Conservation (phyloP, 2,888 invertebrate species). For the Rhingia campestris region DNA sequence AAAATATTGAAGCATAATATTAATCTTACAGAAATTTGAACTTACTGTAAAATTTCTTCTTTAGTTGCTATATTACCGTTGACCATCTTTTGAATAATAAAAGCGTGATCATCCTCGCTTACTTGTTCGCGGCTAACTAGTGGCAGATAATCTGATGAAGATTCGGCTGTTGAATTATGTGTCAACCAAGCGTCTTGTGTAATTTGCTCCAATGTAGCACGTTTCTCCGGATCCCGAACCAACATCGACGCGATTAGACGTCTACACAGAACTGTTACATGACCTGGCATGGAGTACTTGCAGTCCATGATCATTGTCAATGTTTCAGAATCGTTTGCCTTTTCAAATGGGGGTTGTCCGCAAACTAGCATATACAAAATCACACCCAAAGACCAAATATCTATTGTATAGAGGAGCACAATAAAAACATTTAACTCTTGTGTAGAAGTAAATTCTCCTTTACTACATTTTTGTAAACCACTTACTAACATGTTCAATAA, state of each 20-base stretch:
- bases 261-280: conserved; percentile 93
- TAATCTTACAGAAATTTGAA: conserved; percentile 67
- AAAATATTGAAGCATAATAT: not conserved
- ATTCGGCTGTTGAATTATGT: conserved; percentile 81
- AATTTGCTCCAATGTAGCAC: conserved; percentile 94
- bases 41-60: conserved; percentile 95
- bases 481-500: no score
- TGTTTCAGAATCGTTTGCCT: conserved; percentile 99
- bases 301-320: conserved; percentile 99
- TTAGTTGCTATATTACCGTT: conserved; percentile 96
- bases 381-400: conserved; percentile 99
- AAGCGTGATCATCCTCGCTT: conserved; percentile 94
- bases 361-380: conserved; percentile 99
- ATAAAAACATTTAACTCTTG: not conserved
- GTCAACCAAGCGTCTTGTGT: conserved; percentile 92
- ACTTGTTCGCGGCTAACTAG: conserved; percentile 95
- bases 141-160: conserved; percentile 86
- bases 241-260: conserved; percentile 96
- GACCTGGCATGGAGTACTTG: conserved; percentile 95
- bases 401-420: conserved; percentile 81
- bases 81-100: conserved; percentile 97
- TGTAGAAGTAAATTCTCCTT: no score
- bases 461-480: no score
- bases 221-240: conserved; percentile 94
- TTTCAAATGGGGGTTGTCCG: conserved; percentile 98